These are phyloP conservation scores for Heterochromis multidens DNA, from an alignment of 2,113 vertebrate species.

Conservation along the genomic window DNA sequence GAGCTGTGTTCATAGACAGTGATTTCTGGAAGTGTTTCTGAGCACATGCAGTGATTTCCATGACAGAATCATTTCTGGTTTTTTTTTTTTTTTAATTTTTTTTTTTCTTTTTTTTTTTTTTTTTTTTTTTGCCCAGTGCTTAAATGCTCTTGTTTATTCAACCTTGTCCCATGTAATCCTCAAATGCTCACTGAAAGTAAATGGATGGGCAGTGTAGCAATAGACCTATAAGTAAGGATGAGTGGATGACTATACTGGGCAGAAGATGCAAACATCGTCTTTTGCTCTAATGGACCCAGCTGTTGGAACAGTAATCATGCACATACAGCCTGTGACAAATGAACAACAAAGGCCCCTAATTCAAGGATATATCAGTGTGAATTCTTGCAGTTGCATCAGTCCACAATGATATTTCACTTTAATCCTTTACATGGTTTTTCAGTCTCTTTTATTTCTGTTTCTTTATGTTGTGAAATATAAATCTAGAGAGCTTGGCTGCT, in stretches of 20 bases:
- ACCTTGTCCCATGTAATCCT: not conserved
- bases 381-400: not conserved
- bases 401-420: not conserved
- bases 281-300: constrained; percentile 22
- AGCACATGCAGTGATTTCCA: too few relatives aligned
- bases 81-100: too few relatives aligned
- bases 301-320: not conserved
- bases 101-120: too few relatives aligned
- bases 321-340: not conserved
- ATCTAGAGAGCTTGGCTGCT: not conserved
- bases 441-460: not conserved
- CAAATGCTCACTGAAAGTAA: constrained; percentile 1
- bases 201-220: not conserved
- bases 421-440: not conserved
- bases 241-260: not conserved
- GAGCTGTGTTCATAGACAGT: too few relatives aligned
- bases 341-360: not conserved
- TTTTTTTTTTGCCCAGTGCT: too few relatives aligned
- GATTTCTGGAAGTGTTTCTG: too few relatives aligned
- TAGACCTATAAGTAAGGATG: not conserved
- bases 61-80: too few relatives aligned
- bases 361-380: not conserved
- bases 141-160: constrained; percentile 42
- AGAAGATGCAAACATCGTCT: constrained; percentile 6
- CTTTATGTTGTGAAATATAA: not conserved